A percentile compares a stretch with the other conserved stretches of the same genome.
These are phyloP conservation scores for Leptinotarsa peninsularis DNA, from an alignment of 2,888 invertebrate species.

Conservation along the genomic window DNA sequence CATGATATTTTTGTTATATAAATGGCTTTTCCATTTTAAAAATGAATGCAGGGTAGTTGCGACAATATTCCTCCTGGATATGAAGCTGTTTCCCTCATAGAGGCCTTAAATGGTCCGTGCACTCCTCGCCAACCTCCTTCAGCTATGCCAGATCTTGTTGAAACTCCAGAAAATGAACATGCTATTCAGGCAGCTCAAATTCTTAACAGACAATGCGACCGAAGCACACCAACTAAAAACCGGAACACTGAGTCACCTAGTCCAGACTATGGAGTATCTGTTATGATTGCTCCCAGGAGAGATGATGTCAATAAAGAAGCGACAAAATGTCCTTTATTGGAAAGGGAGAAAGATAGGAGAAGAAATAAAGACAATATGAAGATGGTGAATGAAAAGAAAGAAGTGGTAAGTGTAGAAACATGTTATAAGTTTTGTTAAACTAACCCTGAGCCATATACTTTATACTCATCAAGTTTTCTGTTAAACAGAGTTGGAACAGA, in stretches of 20 bases:
- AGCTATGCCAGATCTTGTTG: slow-evolving; percentile 67
- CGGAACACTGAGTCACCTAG: slow-evolving; percentile 62
- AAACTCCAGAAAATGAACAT: slow-evolving; percentile 75
- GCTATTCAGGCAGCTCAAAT: slow-evolving; percentile 77
- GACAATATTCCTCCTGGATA: slow-evolving; percentile 93
- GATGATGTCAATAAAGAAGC: slow-evolving; percentile 71
- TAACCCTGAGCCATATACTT: too few relatives aligned
- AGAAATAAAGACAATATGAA: slow-evolving; percentile 66
- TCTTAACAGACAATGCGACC: slow-evolving; percentile 70
- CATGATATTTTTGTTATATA: too few relatives aligned
- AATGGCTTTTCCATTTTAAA: background rate
- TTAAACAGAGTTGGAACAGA: too few relatives aligned
- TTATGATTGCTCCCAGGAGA: slow-evolving; percentile 71
- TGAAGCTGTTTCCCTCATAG: slow-evolving; percentile 93
- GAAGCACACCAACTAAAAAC: slow-evolving; percentile 66
- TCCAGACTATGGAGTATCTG: slow-evolving; percentile 78
- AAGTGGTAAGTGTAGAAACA: slow-evolving; percentile 57
- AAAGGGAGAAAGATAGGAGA: slow-evolving; percentile 54
- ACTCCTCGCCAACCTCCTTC: slow-evolving; percentile 68
- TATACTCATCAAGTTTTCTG: too few relatives aligned
- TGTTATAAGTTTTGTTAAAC: too few relatives aligned
- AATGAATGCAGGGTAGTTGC: slow-evolving; percentile 71
- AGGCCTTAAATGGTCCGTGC: slow-evolving; percentile 94
- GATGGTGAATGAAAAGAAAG: slow-evolving; percentile 73
- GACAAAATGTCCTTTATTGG: slow-evolving; percentile 62